phyloP scores from a whole-genome alignment of 2,113 vertebrate species.

The Phoxinus phoxinus region DNA sequence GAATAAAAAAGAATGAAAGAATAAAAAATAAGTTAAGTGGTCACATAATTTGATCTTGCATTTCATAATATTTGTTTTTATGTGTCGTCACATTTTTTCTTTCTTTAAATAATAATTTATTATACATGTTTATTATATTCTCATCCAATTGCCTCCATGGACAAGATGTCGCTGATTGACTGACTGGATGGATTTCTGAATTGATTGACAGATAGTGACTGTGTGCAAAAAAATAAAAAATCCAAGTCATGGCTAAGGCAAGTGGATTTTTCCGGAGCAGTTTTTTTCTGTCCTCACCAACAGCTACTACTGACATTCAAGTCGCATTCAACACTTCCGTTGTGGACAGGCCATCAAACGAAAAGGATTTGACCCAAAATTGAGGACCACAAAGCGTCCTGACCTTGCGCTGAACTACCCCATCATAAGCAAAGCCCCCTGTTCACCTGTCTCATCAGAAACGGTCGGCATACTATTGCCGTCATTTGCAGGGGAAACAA shows the following conservation, averaged over 20 bases:
- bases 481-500: constrained; percentile 48
- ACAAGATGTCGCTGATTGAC: too few relatives aligned
- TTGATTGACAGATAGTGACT: too few relatives aligned
- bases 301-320: constrained; percentile 38
- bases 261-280: neutral
- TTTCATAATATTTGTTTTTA: too few relatives aligned
- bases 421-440: constrained; percentile 24
- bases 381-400: constrained; percentile 33
- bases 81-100: too few relatives aligned
- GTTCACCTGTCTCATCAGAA: constrained; percentile 32
- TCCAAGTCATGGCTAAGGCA: neutral
- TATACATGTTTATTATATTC: too few relatives aligned
- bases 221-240: too few relatives aligned
- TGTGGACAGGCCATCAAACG: constrained; percentile 35
- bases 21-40: too few relatives aligned
- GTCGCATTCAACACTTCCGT: constrained; percentile 29
- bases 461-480: neutral
- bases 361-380: constrained; percentile 46
- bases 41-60: too few relatives aligned
- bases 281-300: neutral
- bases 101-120: too few relatives aligned
- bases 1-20: too few relatives aligned
- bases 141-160: too few relatives aligned
- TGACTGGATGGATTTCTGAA: too few relatives aligned
- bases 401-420: constrained; percentile 26